A percentile compares a stretch with the other conserved stretches of the same genome.
Evolutionary conservation across 2,113 vertebrate genomes (phyloP).

Genomic region (Phaetusa simplex): DNA sequence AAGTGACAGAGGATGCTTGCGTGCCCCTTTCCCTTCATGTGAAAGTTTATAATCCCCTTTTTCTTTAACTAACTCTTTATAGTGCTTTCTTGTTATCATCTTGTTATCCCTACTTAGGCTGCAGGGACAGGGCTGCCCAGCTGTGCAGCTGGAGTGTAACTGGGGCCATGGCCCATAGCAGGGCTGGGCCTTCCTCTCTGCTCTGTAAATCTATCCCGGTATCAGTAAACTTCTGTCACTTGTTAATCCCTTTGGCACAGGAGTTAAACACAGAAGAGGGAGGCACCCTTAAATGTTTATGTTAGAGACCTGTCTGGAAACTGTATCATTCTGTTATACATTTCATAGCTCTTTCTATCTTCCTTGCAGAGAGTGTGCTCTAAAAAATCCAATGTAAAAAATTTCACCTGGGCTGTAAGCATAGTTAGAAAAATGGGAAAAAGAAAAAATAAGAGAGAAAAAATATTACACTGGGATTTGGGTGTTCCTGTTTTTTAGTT

Average conservation of each 20-base stretch:
- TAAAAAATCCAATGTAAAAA: accelerated
- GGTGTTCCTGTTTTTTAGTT: background rate
- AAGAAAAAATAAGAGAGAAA: background rate
- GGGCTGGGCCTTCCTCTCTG: conserved; percentile 14
- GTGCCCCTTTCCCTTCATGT: background rate
- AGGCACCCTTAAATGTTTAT: background rate
- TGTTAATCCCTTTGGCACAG: background rate
- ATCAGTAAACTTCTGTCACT: conserved; percentile 31
- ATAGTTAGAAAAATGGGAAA: background rate
- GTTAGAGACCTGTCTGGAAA: conserved; percentile 10
- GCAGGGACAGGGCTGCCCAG: background rate
- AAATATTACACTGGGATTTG: background rate
- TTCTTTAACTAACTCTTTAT: background rate
- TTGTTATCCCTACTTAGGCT: background rate
- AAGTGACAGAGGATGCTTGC: background rate
- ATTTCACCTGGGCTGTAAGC: background rate
- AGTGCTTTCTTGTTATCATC: background rate
- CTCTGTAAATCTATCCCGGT: background rate
- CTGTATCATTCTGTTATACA: background rate
- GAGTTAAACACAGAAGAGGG: background rate
- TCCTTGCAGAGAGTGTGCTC: background rate
- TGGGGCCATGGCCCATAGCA: background rate
- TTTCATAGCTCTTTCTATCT: background rate
- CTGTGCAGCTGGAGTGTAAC: background rate
- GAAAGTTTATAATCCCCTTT: background rate